Percentiles rank a stretch among this genome's conserved stretches.
phyloP scores from a whole-genome alignment of 2,113 vertebrate species.

The Vimba vimba region DNA sequence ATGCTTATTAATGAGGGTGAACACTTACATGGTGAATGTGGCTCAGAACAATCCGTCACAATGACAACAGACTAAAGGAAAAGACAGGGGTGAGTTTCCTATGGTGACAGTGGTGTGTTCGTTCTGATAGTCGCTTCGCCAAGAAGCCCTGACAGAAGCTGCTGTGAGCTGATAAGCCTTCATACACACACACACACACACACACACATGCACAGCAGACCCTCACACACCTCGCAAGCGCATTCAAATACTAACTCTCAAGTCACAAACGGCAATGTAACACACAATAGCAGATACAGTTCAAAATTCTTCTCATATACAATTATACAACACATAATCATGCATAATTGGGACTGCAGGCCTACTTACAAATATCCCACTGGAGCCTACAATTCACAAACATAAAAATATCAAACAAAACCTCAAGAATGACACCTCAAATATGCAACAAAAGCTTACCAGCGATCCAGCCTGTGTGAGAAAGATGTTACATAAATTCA shows the following conservation, averaged over 20 bases:
- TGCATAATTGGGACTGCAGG: not conserved
- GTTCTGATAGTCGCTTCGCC: constrained; percentile 48
- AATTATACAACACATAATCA: not conserved
- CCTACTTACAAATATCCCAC: not conserved
- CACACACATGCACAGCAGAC: constrained; percentile 44
- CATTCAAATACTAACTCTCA: not conserved
- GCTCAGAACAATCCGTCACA: constrained; percentile 1
- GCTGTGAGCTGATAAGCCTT: constrained; percentile 58
- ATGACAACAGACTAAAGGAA: constrained; percentile 25
- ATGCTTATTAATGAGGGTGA: constrained; percentile 23
- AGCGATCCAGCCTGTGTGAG: not conserved
- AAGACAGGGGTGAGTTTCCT: constrained; percentile 35
- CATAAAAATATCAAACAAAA: constrained; percentile 17
- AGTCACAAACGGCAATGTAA: not conserved
- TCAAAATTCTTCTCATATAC: not conserved
- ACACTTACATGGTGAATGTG: constrained; percentile 27
- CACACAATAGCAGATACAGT: not conserved
- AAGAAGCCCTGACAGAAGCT: constrained; percentile 41
- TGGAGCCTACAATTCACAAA: constrained; percentile 10
- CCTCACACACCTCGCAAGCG: constrained; percentile 10
- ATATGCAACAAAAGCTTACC: not conserved
- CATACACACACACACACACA: not conserved
- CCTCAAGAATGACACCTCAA: not conserved
- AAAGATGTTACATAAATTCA: not conserved
- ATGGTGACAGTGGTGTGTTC: constrained; percentile 31